Base-by-base conservation (phyloP, 2,888 invertebrate species). In the Polydrusus pterygomalis region DNA sequence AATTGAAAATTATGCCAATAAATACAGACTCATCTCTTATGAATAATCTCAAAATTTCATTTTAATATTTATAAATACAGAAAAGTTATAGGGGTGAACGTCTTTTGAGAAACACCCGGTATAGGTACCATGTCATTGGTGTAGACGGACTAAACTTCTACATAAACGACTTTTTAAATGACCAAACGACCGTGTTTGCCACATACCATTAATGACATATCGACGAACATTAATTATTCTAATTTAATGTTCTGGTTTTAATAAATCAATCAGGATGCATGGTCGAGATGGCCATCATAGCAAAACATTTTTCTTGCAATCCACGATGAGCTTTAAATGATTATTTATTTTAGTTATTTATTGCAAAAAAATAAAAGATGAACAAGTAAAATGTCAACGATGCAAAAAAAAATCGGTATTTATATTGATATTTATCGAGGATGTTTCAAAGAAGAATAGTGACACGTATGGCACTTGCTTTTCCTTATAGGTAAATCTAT, bases 251-350 rank as follows among this genome's bases (percentile, higher is more conserved):
- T 11, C 54, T 54, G 54, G 54, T 54, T 25, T 25, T 5, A 54
- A 54, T 54, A 54, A 25, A 54, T 54, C 54, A 25, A 54, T 54
- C 54, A 25, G 25, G 25, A 25, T 25, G n/a, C n/a, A n/a, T n/a
- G 25, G 25, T 5, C 25, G 25, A 25, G 25, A 25, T 25, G 25
- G 25, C 25, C 25, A 25, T 25, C 25, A 25, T 25, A 25, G 25
- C 25, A 5, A 25, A 25, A 5, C 25, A 1, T 1, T 25, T 25
- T 25, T 25, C 1, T 25, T 25, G 25, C 25, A 25, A 25, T 25
- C 15, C 54, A 7, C 1, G 17, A 25, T 25, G 11, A 13, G 54
- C 10, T 18, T 49, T 54, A 13, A 3, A 11, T 13, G 54, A 54
- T 13, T 54, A 8, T 18, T 49, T 47, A 8, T 25, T 49, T 49